phyloP scores from a whole-genome alignment of 2,888 invertebrate genomes.

The Erpobdella octoculata region DNA sequence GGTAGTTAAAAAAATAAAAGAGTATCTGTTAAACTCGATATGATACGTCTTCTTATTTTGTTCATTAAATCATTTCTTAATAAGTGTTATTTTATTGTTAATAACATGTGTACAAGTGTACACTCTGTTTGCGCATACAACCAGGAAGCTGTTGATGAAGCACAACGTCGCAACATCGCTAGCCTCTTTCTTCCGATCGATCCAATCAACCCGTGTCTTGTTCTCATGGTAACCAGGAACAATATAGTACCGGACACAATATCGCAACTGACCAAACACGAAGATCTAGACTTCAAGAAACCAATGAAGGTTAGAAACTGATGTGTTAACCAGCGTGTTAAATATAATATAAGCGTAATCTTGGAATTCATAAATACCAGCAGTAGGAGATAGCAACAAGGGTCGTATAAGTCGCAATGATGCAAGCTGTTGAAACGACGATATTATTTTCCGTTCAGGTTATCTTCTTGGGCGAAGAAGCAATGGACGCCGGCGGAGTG shows the following conservation, averaged over 20 bases:
- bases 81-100: no score
- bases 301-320: slow-evolving; percentile 68
- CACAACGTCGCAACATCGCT: slow-evolving; percentile 44
- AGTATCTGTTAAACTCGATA: no score
- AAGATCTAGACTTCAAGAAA: slow-evolving; percentile 75
- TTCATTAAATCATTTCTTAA: no score
- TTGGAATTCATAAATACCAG: no score
- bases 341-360: no score
- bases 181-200: slow-evolving; percentile 44
- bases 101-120: no score
- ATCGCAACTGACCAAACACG: slow-evolving; percentile 64
- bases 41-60: no score
- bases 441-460: slow-evolving; percentile 56
- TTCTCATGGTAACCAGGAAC: slow-evolving; percentile 71
- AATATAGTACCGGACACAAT: slow-evolving; percentile 81
- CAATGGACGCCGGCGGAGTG: slow-evolving; percentile 92
- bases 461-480: slow-evolving; percentile 84
- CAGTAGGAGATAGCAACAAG: no score
- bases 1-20: no score
- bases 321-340: no score
- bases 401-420: no score
- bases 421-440: not conserved
- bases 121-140: no score
- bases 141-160: slow-evolving; percentile 49
- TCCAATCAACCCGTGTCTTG: slow-evolving; percentile 56